Conservation (phyloP, 1,140 invertebrate species). For the Tetramorium alpestre region DNA sequence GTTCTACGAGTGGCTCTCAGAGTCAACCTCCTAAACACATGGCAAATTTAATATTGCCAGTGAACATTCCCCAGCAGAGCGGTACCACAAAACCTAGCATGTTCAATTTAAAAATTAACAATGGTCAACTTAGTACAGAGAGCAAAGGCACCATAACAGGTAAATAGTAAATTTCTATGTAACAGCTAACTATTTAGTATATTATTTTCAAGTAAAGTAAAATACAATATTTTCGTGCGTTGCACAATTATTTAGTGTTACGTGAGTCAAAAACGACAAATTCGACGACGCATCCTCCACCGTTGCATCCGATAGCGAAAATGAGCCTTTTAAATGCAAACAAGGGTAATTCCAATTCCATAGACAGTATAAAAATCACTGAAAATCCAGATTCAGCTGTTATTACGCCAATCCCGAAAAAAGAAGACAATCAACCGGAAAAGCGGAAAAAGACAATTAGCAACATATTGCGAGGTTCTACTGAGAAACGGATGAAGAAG, state of each 20-base stretch:
- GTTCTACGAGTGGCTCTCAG: conserved; percentile 81
- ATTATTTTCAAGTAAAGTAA: neutral
- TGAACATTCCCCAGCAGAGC: conserved; percentile 82
- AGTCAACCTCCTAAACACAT: conserved; percentile 82
- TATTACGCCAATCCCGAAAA: conserved; percentile 83
- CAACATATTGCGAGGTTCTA: conserved; percentile 80
- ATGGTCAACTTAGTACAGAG: conserved; percentile 85
- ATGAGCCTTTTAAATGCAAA: conserved; percentile 79
- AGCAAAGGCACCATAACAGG: conserved; percentile 85
- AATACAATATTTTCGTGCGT: conserved; percentile 38
- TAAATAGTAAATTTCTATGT: conserved; percentile 56
- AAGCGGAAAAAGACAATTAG: conserved; percentile 83
- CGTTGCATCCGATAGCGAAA: conserved; percentile 84
- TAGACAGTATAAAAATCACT: conserved; percentile 83
- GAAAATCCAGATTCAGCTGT: conserved; percentile 84
- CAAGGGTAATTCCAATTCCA: conserved; percentile 77
- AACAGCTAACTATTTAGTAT: neutral
- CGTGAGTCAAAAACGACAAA: conserved; percentile 83
- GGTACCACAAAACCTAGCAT: conserved; percentile 82
- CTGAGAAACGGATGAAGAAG: conserved; percentile 81
- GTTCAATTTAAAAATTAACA: conserved; percentile 87
- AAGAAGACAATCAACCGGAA: conserved; percentile 79
- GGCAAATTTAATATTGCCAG: conserved; percentile 85
- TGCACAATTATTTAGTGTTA: conserved; percentile 79
- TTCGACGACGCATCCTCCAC: conserved; percentile 81